Conservation (phyloP, 2,797 vertebrate species). For the Spinibarbus caldwelli region DNA sequence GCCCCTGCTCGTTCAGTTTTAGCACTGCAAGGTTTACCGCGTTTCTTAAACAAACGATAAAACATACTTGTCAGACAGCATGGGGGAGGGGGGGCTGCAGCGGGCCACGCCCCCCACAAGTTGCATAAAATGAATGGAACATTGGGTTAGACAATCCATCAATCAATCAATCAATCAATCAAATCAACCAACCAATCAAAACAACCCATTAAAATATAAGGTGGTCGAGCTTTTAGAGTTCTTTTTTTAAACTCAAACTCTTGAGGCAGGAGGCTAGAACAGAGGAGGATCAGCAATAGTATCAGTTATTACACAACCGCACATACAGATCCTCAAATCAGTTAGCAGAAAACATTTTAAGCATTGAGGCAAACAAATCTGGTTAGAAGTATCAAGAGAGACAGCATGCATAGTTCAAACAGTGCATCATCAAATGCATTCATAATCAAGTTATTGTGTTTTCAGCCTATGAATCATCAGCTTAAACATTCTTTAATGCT, state of each 20-base stretch:
- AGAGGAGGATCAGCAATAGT: constrained; percentile 85
- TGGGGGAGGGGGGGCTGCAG: constrained; percentile 75
- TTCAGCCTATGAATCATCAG: constrained; percentile 40
- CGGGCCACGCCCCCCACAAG: constrained; percentile 61
- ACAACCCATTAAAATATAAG: constrained; percentile 65
- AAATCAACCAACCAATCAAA: constrained; percentile 56
- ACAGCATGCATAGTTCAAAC: constrained; percentile 62
- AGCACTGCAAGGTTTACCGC: constrained; percentile 98
- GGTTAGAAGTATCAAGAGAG: constrained; percentile 54
- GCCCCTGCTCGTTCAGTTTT: constrained; percentile 99
- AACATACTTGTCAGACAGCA: constrained; percentile 96
- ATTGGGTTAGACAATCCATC: constrained; percentile 62
- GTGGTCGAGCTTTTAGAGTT: constrained; percentile 79
- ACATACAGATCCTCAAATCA: constrained; percentile 44
- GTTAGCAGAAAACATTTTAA: constrained; percentile 43
- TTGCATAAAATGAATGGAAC: constrained; percentile 60
- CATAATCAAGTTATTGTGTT: constrained; percentile 49
- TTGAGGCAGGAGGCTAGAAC: constrained; percentile 86
- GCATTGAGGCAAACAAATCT: constrained; percentile 58
- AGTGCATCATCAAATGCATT: constrained; percentile 62
- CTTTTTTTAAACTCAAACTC: constrained; percentile 66
- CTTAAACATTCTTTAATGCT: constrained; percentile 60
- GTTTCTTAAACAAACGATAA: constrained; percentile 97
- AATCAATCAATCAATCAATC: constrained; percentile 54
- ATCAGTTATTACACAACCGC: constrained; percentile 60